phyloP scores from a whole-genome alignment of 2,797 vertebrate genomes.

The Periparus ater region DNA sequence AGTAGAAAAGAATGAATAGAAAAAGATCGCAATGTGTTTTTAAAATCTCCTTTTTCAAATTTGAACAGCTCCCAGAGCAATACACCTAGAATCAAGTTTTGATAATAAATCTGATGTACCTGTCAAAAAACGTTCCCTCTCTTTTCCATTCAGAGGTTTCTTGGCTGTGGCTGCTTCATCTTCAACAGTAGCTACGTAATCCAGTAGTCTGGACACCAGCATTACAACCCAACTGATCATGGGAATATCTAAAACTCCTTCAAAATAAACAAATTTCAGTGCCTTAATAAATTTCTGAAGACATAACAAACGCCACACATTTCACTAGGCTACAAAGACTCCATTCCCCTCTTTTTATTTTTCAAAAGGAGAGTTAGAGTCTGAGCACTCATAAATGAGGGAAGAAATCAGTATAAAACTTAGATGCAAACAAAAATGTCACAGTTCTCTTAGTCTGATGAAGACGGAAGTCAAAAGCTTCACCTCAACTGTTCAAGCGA shows the following conservation, averaged over 20 bases:
- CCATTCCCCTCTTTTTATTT: fast-evolving
- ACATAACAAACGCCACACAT: neutral
- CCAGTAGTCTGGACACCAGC: slow-evolving; percentile 94
- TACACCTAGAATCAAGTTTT: neutral
- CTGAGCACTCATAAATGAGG: neutral
- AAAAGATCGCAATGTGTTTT: neutral
- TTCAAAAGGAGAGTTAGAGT: neutral
- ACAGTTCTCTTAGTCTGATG: neutral
- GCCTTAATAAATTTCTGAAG: slow-evolving; percentile 7
- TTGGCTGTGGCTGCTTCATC: slow-evolving; percentile 93
- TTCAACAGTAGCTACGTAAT: slow-evolving; percentile 96
- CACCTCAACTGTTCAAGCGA: neutral
- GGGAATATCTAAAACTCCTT: slow-evolving; percentile 96
- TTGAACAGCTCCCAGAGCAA: neutral
- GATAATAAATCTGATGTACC: slow-evolving; percentile 73
- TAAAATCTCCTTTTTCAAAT: neutral
- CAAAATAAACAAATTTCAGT: slow-evolving; percentile 32
- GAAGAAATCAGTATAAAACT: neutral
- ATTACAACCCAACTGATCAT: slow-evolving; percentile 99
- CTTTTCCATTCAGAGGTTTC: slow-evolving; percentile 93
- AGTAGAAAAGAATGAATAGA: neutral
- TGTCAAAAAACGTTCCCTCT: slow-evolving; percentile 89
- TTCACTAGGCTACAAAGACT: neutral
- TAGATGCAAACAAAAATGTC: neutral
- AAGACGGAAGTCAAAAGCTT: neutral